Base-by-base conservation (phyloP, 2,797 vertebrate species). In the Nasua narica region DNA sequence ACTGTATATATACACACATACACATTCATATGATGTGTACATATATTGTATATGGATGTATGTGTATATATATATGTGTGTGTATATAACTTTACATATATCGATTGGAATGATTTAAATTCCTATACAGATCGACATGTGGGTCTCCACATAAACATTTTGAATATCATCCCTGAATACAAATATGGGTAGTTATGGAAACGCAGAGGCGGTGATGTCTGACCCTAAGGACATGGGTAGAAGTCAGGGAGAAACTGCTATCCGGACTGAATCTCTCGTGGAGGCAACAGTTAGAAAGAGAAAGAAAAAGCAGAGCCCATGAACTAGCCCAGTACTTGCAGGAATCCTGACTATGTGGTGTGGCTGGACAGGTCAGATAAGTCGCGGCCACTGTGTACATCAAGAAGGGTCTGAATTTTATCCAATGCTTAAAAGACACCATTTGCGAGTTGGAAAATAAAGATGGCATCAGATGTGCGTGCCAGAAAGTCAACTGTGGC, bases 311-410 rank as follows among this genome's bases (percentile, higher is more conserved):
- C 7, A 7, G 32, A 7, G 8, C 19, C 0, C 46, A 21, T 11
- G 46, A 21, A 32, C 1, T 0, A 37, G 12, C 35, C 0, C 0
- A 29, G 43, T 5, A 21, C 1, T 0, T 13, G 23, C 3, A 11
- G 50, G 37, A 8, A 16, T 19, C 32, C 43, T 8, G 43, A 29
- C 32, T 2, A 3, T 23, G 29, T n/a, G 27, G 29, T 6, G 2
- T 5, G 14, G 27, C 27, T 16, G 16, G 21, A 5, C 0, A 32
- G 10, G 15, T 27, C 6, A 29, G 54, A 56, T 56, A 7, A 8
- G 18, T 25, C 1, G 6, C 21, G 52, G 43, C 13, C 56, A 14
- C 8, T 14, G 23, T 11, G 56, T 4, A 32, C 19, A 16, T n/a
- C 2, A 32, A 81, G 15, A 60, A 78, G 67, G 77, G 48, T 15